Evolutionary conservation across 2,888 invertebrate genomes (phyloP).

Genomic region (Thumatha senex): DNA sequence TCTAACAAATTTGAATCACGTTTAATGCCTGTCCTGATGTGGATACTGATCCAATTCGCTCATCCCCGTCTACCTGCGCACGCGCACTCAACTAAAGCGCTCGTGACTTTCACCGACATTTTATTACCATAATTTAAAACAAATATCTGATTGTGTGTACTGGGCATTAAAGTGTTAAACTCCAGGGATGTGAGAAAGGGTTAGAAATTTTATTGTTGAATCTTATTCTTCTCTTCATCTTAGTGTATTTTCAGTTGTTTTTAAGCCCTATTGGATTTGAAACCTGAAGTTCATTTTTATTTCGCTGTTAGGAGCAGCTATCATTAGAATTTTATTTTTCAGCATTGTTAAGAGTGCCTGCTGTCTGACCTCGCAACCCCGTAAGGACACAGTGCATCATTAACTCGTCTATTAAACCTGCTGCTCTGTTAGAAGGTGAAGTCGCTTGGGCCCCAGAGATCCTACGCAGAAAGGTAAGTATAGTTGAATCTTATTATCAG

Average conservation of each 20-base stretch:
- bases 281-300: no score
- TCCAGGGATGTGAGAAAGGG: conserved; percentile 63
- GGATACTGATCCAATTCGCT: conserved; percentile 68
- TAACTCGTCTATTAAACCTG: no score
- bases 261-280: no score
- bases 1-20: conserved; percentile 42
- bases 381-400: no score
- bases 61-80: conserved; percentile 55
- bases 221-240: not conserved
- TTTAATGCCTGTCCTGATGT: conserved; percentile 45
- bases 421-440: no score
- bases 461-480: no score
- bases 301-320: no score
- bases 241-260: not conserved
- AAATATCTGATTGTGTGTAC: conserved; percentile 84
- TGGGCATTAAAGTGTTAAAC: conserved; percentile 83
- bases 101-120: conserved; percentile 83
- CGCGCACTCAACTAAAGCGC: conserved; percentile 66
- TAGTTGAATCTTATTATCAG: no score
- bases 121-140: conserved; percentile 85
- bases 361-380: no score
- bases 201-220: not conserved
- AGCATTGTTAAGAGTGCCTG: no score
- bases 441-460: no score
- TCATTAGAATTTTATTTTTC: no score